Conservation (phyloP, 2,888 invertebrate genomes). For the Lasiommata megera region DNA sequence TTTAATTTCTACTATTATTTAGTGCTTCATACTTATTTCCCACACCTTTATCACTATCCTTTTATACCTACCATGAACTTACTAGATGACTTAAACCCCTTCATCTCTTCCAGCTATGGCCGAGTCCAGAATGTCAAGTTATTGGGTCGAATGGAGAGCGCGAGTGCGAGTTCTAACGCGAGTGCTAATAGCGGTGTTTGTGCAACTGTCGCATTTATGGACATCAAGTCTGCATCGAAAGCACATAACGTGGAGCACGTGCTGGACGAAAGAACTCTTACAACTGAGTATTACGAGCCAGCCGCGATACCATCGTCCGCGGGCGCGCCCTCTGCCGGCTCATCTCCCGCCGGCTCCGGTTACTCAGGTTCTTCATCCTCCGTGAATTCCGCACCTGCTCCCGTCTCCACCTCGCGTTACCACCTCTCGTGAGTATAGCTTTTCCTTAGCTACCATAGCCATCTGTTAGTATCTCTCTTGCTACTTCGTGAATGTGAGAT, state of each 20-base stretch:
- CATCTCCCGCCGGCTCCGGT: constrained; percentile 80
- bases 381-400: constrained; percentile 74
- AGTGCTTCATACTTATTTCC: constrained; percentile 8
- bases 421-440: constrained; percentile 71
- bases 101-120: constrained; percentile 90
- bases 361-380: constrained; percentile 84
- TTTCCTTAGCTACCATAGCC: constrained; percentile 34
- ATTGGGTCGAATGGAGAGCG: constrained; percentile 84
- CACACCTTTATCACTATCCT: constrained; percentile 1
- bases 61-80: not conserved
- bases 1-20: not conserved
- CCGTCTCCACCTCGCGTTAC: constrained; percentile 65
- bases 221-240: constrained; percentile 97
- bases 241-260: constrained; percentile 95
- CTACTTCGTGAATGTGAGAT: constrained; percentile 1
- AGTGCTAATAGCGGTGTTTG: constrained; percentile 85
- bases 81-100: constrained; percentile 1
- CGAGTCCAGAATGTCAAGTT: constrained; percentile 98
- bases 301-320: constrained; percentile 85
- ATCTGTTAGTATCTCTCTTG: constrained; percentile 40
- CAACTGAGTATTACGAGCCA: constrained; percentile 96
- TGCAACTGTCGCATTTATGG: constrained; percentile 97
- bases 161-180: constrained; percentile 75
- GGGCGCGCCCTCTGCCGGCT: constrained; percentile 79
- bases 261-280: constrained; percentile 92